These are phyloP conservation scores for Epinephelus cyanopodus DNA, from an alignment of 2,113 vertebrate species.

Conservation along the genomic window DNA sequence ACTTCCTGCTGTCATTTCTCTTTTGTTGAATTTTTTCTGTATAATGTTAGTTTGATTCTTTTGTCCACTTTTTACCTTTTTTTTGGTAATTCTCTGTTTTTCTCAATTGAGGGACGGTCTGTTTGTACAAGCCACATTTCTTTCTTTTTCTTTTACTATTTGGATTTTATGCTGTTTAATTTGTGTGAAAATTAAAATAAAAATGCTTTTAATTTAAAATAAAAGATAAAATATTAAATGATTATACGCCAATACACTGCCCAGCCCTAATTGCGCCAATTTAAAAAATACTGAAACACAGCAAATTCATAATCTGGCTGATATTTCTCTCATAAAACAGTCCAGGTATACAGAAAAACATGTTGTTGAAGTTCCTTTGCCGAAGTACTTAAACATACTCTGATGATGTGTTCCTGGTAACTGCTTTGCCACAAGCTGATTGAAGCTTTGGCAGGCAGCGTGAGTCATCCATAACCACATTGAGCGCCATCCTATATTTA, in stretches of 20 bases:
- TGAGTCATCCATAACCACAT: slow-evolving; percentile 66
- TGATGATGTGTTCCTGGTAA: slow-evolving; percentile 18
- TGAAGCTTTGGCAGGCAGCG: slow-evolving; percentile 40
- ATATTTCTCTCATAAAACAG: not conserved
- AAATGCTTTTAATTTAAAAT: too few species aligned
- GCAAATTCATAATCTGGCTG: not conserved
- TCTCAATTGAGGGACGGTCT: too few species aligned
- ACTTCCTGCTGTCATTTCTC: too few species aligned
- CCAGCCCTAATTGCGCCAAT: not conserved
- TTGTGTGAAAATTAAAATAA: too few species aligned
- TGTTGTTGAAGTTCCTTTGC: not conserved
- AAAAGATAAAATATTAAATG: not conserved
- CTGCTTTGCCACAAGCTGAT: slow-evolving; percentile 45
- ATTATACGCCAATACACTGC: not conserved
- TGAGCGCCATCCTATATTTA: slow-evolving; percentile 59
- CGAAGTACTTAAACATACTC: not conserved
- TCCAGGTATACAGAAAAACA: not conserved
- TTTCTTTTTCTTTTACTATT: too few species aligned
- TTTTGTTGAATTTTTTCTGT: too few species aligned
- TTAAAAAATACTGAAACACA: not conserved
- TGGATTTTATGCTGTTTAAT: too few species aligned
- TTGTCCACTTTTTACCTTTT: too few species aligned
- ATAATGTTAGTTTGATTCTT: too few species aligned
- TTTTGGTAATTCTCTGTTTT: too few species aligned
- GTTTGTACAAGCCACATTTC: too few species aligned